Conservation (phyloP, 2,113 vertebrate genomes). For the Pachycephala philippinensis region DNA sequence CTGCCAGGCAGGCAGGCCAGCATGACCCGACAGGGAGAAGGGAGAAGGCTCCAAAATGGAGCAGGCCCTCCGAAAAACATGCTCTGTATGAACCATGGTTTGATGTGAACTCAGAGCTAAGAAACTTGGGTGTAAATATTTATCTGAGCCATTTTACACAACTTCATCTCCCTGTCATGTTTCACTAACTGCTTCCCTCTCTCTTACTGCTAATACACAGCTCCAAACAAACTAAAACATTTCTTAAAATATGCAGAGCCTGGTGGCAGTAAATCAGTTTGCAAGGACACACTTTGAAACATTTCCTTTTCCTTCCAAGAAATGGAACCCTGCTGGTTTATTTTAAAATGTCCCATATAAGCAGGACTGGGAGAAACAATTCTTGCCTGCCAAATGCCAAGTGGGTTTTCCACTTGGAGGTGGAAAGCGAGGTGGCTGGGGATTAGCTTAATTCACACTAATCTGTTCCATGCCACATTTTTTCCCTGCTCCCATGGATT, state of each 20-base stretch:
- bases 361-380: background rate
- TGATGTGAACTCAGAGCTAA: background rate
- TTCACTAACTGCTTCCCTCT: background rate
- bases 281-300: background rate
- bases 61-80: background rate
- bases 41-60: background rate
- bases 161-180: background rate
- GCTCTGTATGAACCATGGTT: background rate
- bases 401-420: background rate
- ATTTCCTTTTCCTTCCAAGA: slow-evolving; percentile 44
- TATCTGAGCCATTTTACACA: background rate
- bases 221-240: background rate
- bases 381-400: background rate
- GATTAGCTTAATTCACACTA: background rate
- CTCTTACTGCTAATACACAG: background rate
- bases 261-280: background rate
- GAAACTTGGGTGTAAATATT: slow-evolving; percentile 8
- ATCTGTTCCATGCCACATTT: background rate
- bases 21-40: background rate
- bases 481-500: background rate
- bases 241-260: background rate
- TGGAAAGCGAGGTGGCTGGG: background rate
- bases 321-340: background rate
- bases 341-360: background rate
- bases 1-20: background rate